Conservation (phyloP, 2,113 vertebrate genomes). For the Caretta caretta region DNA sequence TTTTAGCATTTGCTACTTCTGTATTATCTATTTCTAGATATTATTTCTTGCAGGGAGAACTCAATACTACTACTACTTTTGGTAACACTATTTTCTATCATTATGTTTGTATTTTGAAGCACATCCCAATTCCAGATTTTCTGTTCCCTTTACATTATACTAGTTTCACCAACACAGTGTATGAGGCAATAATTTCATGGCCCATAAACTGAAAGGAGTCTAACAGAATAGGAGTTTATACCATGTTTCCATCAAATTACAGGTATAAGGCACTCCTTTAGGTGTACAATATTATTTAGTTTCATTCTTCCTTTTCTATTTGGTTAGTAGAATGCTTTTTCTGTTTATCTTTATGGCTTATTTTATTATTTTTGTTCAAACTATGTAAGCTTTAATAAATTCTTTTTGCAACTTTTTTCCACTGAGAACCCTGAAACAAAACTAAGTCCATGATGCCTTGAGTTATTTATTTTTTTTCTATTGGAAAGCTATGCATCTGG, state of each 20-base stretch:
- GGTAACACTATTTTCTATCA: not conserved
- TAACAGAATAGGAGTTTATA: not conserved
- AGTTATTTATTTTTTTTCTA: not conserved
- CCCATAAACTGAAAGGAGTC: not conserved
- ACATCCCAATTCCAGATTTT: slow-evolving; percentile 8
- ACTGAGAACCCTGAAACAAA: not conserved
- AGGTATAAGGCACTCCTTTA: not conserved
- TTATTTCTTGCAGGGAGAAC: not conserved
- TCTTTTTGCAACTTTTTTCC: not conserved
- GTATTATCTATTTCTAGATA: not conserved
- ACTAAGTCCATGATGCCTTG: not conserved
- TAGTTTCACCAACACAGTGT: fast-evolving
- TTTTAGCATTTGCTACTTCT: not conserved
- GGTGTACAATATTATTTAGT: not conserved
- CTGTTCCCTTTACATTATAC: not conserved
- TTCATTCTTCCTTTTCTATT: not conserved
- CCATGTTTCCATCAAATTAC: not conserved
- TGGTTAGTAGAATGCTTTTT: not conserved
- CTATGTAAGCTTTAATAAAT: not conserved
- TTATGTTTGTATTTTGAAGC: not conserved
- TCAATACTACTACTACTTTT: not conserved
- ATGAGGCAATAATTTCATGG: not conserved
- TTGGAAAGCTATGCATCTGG: not conserved
- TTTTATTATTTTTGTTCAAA: not conserved
- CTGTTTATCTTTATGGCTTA: not conserved